Evolutionary conservation across 2,113 vertebrate genomes (phyloP).

Genomic region (Fulica atra): DNA sequence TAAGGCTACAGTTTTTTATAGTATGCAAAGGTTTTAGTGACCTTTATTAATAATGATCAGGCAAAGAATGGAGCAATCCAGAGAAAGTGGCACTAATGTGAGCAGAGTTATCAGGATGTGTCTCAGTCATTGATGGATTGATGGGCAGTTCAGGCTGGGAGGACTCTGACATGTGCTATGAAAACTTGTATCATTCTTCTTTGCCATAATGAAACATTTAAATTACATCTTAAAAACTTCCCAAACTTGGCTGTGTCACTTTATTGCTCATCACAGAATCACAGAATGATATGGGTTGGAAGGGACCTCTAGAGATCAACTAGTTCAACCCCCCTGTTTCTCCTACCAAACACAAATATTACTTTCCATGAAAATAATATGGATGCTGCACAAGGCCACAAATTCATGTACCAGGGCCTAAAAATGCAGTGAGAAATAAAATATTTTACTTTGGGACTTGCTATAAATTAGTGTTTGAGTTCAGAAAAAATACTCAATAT

Average conservation of each 20-base stretch:
- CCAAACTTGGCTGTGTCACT: neutral
- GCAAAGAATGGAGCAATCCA: neutral
- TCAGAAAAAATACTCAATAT: neutral
- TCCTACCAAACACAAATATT: neutral
- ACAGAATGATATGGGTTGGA: too few species aligned
- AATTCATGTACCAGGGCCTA: neutral
- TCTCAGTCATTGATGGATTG: constrained; percentile 69
- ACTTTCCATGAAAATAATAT: constrained; percentile 4
- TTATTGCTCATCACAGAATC: neutral
- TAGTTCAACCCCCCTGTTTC: neutral
- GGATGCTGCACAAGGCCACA: neutral
- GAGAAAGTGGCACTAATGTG: constrained; percentile 16
- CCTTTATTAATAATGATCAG: neutral
- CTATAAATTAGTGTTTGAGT: neutral
- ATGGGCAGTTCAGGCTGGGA: constrained; percentile 54
- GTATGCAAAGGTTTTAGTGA: neutral
- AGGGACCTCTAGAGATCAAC: too few species aligned
- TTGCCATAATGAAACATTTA: constrained; percentile 53
- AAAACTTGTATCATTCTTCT: constrained; percentile 71
- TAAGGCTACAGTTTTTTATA: neutral
- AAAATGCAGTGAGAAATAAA: constrained; percentile 1
- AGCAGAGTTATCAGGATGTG: constrained; percentile 57
- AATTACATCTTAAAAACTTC: neutral
- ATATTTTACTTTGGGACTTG: neutral
- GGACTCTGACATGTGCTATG: constrained; percentile 65